These are phyloP conservation scores for Hoplodrina blanda DNA, from an alignment of 2,888 invertebrate genomes.

Conservation along the genomic window DNA sequence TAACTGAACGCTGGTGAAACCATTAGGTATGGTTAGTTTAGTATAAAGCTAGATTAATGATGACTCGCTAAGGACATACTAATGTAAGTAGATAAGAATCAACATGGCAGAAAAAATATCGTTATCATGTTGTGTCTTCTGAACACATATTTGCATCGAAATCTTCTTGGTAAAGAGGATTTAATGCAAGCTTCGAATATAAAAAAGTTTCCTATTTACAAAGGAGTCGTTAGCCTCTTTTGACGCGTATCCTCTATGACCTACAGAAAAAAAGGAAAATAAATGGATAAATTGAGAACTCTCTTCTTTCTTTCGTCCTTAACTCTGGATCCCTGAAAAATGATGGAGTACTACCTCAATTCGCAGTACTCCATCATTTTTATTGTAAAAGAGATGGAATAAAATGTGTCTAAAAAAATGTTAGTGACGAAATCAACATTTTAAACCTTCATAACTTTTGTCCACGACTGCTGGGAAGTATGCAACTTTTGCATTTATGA, in stretches of 20 bases:
- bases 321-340: too few species aligned
- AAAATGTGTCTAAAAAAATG: too few species aligned
- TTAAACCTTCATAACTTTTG: too few species aligned
- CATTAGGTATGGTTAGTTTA: neutral
- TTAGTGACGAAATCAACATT: too few species aligned
- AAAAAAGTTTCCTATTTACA: slow-evolving; percentile 11
- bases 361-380: too few species aligned
- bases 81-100: slow-evolving; percentile 7
- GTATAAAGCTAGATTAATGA: slow-evolving; percentile 14
- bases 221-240: neutral
- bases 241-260: neutral
- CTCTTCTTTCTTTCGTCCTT: too few species aligned
- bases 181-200: slow-evolving; percentile 1
- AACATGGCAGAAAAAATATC: slow-evolving; percentile 5
- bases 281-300: too few species aligned
- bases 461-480: too few species aligned
- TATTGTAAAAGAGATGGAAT: too few species aligned
- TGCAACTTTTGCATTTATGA: too few species aligned
- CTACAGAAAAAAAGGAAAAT: neutral
- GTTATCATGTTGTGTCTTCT: neutral
- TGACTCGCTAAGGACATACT: neutral
- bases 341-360: too few species aligned
- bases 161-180: neutral
- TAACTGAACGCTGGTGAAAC: too few species aligned
- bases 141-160: neutral